Evolutionary conservation across 2,113 vertebrate genomes (phyloP).

Genomic region (Capreolus pygargus): DNA sequence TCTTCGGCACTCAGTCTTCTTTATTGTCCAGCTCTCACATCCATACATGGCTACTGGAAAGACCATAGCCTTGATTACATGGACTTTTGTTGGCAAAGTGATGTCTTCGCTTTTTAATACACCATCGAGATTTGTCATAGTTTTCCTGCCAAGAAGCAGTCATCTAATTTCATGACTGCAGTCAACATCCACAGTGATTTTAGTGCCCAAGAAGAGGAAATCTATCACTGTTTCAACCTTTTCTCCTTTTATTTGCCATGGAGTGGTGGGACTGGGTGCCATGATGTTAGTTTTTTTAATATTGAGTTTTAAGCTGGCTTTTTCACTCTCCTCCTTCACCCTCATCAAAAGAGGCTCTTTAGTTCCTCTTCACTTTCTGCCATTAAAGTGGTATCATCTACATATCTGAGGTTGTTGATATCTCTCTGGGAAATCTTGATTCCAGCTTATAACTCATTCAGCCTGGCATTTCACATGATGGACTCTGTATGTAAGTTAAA

Average conservation of each 20-base stretch:
- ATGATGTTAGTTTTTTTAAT: neutral
- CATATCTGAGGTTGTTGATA: neutral
- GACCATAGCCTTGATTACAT: neutral
- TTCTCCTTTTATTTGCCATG: neutral
- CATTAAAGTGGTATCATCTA: neutral
- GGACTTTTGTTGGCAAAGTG: neutral
- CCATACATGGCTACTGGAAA: neutral
- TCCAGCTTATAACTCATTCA: neutral
- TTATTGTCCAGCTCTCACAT: neutral
- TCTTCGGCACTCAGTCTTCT: neutral
- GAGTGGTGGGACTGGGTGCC: neutral
- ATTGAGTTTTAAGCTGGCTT: neutral
- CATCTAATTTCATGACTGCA: neutral
- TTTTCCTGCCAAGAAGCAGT: neutral
- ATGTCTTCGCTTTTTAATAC: neutral
- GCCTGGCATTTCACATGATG: neutral
- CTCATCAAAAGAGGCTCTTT: neutral
- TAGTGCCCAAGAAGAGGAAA: neutral
- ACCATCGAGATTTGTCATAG: neutral
- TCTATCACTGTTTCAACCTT: neutral
- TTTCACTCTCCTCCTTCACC: neutral
- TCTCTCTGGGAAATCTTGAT: neutral
- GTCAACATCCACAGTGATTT: neutral
- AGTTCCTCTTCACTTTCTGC: neutral
- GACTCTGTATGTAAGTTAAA: neutral